phyloP scores from a whole-genome alignment of 2,797 vertebrate genomes.

The Epinephelus coioides region DNA sequence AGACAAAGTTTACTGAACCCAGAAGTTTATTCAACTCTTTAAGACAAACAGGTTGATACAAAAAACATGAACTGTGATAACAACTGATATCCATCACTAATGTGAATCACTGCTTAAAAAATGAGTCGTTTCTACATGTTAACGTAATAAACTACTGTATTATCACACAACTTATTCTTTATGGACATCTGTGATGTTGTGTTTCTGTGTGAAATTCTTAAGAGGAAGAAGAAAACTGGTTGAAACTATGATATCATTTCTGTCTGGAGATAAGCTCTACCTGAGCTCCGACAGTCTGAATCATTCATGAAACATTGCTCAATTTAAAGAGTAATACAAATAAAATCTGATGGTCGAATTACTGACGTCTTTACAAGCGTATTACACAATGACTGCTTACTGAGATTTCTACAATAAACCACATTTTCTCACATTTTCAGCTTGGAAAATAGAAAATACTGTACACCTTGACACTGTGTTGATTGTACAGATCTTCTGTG shows the following conservation, averaged over 20 bases:
- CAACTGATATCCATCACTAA: background rate
- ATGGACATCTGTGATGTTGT: background rate
- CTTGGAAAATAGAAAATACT: background rate
- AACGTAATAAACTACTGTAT: background rate
- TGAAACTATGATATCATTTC: too few species aligned
- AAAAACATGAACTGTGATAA: background rate
- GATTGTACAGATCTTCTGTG: too few species aligned
- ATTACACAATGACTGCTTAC: background rate
- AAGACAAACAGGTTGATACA: background rate
- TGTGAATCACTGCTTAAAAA: background rate
- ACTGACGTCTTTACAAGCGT: background rate
- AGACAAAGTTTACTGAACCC: background rate
- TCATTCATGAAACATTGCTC: background rate
- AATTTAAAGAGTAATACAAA: background rate
- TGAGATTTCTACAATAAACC: background rate
- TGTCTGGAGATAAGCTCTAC: too few species aligned
- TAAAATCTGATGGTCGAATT: too few species aligned
- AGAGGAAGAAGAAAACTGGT: too few species aligned
- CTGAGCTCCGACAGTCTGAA: too few species aligned
- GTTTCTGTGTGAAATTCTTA: background rate
- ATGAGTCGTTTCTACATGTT: too few species aligned
- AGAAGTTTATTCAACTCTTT: slow-evolving; percentile 18
- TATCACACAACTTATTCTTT: background rate
- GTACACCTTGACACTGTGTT: too few species aligned
- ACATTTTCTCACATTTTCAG: background rate